Evolutionary conservation across 1,140 invertebrate genomes (phyloP).

Genomic region (Akabosia matsudoensis): DNA sequence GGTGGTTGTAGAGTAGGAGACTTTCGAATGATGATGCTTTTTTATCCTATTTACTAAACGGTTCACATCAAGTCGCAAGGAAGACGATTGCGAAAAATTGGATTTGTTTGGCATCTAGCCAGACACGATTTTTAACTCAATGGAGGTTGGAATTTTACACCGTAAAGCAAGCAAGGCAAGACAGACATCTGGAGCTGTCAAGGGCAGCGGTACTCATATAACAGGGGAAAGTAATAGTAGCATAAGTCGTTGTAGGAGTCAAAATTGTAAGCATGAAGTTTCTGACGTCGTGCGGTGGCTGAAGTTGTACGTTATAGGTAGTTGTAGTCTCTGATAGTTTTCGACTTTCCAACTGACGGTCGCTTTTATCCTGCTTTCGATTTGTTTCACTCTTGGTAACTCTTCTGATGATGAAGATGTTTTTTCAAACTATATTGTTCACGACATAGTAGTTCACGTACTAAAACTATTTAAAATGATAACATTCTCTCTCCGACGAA

Average conservation of each 20-base stretch:
- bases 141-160: neutral
- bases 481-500: too few species aligned
- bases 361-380: too few species aligned
- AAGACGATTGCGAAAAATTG: constrained; percentile 20
- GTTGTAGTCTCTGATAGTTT: neutral
- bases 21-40: neutral
- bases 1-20: neutral
- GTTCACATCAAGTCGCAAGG: neutral
- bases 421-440: too few species aligned
- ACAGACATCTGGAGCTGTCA: constrained; percentile 22
- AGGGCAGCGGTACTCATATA: constrained; percentile 21
- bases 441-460: too few species aligned
- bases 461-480: too few species aligned
- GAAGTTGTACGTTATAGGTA: neutral
- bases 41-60: neutral
- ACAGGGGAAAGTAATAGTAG: neutral
- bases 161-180: constrained; percentile 1
- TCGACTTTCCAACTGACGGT: too few species aligned
- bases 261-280: neutral
- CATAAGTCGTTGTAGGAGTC: neutral
- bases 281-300: neutral
- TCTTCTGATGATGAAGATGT: too few species aligned
- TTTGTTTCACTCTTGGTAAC: too few species aligned
- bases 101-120: constrained; percentile 18
- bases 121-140: constrained; percentile 20